Conservation (phyloP, 1,140 invertebrate genomes). For the Thaumetopoea pityocampa region DNA sequence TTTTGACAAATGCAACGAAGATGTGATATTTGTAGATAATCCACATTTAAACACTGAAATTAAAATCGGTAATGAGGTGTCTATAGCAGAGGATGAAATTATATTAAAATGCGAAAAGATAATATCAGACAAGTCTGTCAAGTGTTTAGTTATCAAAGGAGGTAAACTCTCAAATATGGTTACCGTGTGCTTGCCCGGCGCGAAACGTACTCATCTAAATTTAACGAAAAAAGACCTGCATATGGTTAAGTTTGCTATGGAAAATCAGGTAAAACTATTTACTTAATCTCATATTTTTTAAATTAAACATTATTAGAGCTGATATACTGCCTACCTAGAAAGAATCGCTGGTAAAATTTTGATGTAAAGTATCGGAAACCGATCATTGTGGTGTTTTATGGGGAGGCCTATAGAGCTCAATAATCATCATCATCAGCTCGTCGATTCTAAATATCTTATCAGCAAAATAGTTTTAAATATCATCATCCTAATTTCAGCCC, state of each 20-base stretch:
- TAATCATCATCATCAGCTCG: no score
- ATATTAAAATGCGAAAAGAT: constrained; percentile 30
- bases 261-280: constrained; percentile 45
- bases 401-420: no score
- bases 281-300: not conserved
- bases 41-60: constrained; percentile 31
- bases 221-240: constrained; percentile 39
- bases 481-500: no score
- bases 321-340: no score
- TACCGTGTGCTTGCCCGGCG: constrained; percentile 27
- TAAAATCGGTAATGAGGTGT: constrained; percentile 36
- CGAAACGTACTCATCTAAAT: constrained; percentile 24
- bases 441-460: no score
- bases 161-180: constrained; percentile 34
- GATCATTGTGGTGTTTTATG: no score
- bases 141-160: constrained; percentile 35
- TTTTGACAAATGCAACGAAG: constrained; percentile 39
- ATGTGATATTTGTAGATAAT: constrained; percentile 44
- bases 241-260: constrained; percentile 40
- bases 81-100: constrained; percentile 38
- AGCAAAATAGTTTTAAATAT: no score
- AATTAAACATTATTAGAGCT: no score
- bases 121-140: constrained; percentile 31
- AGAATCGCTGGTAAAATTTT: no score
- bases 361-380: no score